phyloP scores from a whole-genome alignment of 2,888 invertebrate genomes.

The Apocheima hispidaria region DNA sequence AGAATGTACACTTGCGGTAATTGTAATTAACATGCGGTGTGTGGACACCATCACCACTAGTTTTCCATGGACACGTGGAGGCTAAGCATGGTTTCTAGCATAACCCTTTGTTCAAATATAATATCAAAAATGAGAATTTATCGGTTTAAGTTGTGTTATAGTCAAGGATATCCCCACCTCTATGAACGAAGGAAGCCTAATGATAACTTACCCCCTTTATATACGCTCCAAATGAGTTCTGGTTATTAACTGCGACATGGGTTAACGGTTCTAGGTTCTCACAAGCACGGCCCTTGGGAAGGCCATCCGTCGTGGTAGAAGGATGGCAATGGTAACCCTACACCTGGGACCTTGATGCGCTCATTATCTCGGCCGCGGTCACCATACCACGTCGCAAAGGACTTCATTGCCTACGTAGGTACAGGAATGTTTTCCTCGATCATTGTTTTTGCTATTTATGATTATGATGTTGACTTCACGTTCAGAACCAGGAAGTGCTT shows the following conservation, averaged over 20 bases:
- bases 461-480: conserved; percentile 55
- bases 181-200: too few species aligned
- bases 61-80: conserved; percentile 46
- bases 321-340: conserved; percentile 68
- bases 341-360: conserved; percentile 69
- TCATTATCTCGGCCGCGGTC: conserved; percentile 68
- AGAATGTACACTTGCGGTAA: conserved; percentile 85
- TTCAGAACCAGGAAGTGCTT: conserved; percentile 63
- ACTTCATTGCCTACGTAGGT: conserved; percentile 63
- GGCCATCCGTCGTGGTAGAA: conserved; percentile 2
- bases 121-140: not conserved
- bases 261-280: not conserved
- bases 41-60: conserved; percentile 4
- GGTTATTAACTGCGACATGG: not conserved
- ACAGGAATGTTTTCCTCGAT: conserved; percentile 76
- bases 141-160: not conserved
- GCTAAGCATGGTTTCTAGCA: not conserved
- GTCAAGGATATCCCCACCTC: too few species aligned
- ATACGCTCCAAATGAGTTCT: not conserved
- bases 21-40: conserved; percentile 81
- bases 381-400: conserved; percentile 75
- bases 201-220: too few species aligned
- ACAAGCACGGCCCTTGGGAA: not conserved
- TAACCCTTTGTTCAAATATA: not conserved
- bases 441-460: conserved; percentile 72